These are phyloP conservation scores for Orestias chungarensis DNA, from an alignment of 2,797 vertebrate species.

Conservation along the genomic window DNA sequence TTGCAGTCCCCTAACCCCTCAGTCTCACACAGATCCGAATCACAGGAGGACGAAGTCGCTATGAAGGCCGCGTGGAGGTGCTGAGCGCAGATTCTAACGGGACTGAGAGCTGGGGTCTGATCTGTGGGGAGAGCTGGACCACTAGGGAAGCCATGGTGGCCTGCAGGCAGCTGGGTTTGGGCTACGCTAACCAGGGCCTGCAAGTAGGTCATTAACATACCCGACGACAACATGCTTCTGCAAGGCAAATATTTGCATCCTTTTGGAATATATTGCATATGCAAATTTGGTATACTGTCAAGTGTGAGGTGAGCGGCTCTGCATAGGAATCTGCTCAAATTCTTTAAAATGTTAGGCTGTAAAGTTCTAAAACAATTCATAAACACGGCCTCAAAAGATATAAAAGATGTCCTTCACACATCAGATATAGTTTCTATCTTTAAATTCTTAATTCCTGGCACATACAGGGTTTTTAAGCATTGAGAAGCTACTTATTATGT, in stretches of 20 bases:
- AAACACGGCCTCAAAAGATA: too few relatives aligned
- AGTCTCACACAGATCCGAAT: slow-evolving; percentile 87
- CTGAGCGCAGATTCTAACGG: slow-evolving; percentile 76
- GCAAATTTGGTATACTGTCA: slow-evolving; percentile 50
- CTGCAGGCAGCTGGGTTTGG: slow-evolving; percentile 94
- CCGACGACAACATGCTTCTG: slow-evolving; percentile 1
- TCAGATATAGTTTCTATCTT: background rate
- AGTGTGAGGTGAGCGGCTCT: background rate
- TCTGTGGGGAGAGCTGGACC: slow-evolving; percentile 93
- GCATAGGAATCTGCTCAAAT: background rate
- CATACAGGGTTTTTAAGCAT: background rate
- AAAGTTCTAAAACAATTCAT: too few relatives aligned
- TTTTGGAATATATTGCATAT: slow-evolving; percentile 31
- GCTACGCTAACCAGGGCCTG: slow-evolving; percentile 92
- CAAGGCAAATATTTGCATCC: slow-evolving; percentile 8
- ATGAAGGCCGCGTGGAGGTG: slow-evolving; percentile 93
- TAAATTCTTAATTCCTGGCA: background rate
- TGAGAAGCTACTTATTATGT: too few relatives aligned
- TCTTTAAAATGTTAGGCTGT: background rate
- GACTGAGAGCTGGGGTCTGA: slow-evolving; percentile 87
- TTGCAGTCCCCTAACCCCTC: slow-evolving; percentile 49
- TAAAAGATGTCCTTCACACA: too few relatives aligned
- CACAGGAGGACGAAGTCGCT: slow-evolving; percentile 88
- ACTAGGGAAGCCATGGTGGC: slow-evolving; percentile 90
- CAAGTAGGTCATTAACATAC: slow-evolving; percentile 86